Evolutionary conservation across 2,888 invertebrate genomes (phyloP), one percentile per base, ranked within the genome.

Genomic region (Cinara cedri): DNA sequence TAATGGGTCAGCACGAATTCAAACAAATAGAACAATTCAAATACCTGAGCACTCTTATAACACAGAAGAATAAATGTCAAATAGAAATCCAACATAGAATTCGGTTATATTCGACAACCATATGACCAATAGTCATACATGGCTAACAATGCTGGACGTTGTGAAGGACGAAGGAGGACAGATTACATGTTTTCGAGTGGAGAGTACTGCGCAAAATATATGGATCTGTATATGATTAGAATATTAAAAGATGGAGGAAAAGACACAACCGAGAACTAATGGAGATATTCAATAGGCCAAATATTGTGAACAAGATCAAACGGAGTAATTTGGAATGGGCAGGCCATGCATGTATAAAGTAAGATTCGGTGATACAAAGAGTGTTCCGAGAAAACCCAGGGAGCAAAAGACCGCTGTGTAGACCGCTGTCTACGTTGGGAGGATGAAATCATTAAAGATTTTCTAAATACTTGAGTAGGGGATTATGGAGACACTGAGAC

Each of bases 111-210:
- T 13, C 21, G 49, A 80, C 78, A 57, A 65, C 68, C 34, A 80
- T 80, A 44, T 42, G 80, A 62, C 60, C 71, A 55, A 71, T 72
- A 63, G 21, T 72, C 51, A 80, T 63, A 26, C 62, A 60, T 80
- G 80, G 71, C 10, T n/a, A n/a, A n/a, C n/a, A n/a, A n/a, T n/a
- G n/a, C n/a, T n/a, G n/a, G n/a, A n/a, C n/a, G n/a, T n/a, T n/a
- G n/a, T n/a, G n/a, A n/a, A n/a, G n/a, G n/a, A n/a, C n/a, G n/a
- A n/a, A n/a, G n/a, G n/a, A n/a, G n/a, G n/a, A n/a, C n/a, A n/a
- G n/a, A n/a, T n/a, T n/a, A n/a, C n/a, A n/a, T n/a, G n/a, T n/a
- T n/a, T n/a, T n/a, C n/a, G n/a, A n/a, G n/a, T n/a, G n/a, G n/a
- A n/a, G n/a, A n/a, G n/a, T n/a, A n/a, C n/a, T n/a, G n/a, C n/a